These are phyloP conservation scores for Melanotaenia pygmaea DNA, from an alignment of 2,797 vertebrate genomes.

Conservation along the genomic window DNA sequence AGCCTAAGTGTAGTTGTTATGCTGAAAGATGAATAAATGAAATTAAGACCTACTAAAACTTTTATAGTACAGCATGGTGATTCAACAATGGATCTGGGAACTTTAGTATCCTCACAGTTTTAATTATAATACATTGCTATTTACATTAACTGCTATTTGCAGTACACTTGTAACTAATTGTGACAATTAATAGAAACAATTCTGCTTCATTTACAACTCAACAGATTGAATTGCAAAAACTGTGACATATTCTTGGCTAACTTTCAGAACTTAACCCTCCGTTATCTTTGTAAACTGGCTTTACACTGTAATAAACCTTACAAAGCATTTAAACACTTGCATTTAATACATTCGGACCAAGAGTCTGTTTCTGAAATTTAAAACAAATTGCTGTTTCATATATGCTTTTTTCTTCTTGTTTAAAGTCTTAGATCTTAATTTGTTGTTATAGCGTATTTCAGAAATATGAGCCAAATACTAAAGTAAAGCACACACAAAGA, in stretches of 20 bases:
- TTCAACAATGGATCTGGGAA: conserved; percentile 3
- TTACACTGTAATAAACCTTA: conserved; percentile 71
- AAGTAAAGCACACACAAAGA: conserved; percentile 69
- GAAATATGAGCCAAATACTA: conserved; percentile 86
- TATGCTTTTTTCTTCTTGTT: conserved; percentile 45
- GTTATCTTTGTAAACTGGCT: conserved; percentile 62
- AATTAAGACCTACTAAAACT: not conserved
- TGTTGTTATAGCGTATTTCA: conserved; percentile 87
- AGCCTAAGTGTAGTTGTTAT: not conserved
- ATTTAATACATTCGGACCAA: conserved; percentile 67
- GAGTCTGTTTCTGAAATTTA: conserved; percentile 73
- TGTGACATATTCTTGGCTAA: conserved; percentile 29
- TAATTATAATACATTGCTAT: conserved; percentile 1
- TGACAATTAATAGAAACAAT: conserved; percentile 20
- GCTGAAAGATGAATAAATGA: not conserved
- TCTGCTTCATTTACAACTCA: conserved; percentile 36
- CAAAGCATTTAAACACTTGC: conserved; percentile 57
- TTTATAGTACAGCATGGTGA: not conserved
- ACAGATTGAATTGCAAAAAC: conserved; percentile 49
- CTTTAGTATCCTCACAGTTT: not conserved
- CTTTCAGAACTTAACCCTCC: conserved; percentile 44
- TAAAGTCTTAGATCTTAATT: conserved; percentile 76
- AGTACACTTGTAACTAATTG: conserved; percentile 22
- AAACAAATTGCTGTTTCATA: conserved; percentile 72
- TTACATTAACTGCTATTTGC: not conserved